These are phyloP conservation scores for Ivindomyrus marchei DNA, from an alignment of 2,113 vertebrate genomes.

Conservation along the genomic window DNA sequence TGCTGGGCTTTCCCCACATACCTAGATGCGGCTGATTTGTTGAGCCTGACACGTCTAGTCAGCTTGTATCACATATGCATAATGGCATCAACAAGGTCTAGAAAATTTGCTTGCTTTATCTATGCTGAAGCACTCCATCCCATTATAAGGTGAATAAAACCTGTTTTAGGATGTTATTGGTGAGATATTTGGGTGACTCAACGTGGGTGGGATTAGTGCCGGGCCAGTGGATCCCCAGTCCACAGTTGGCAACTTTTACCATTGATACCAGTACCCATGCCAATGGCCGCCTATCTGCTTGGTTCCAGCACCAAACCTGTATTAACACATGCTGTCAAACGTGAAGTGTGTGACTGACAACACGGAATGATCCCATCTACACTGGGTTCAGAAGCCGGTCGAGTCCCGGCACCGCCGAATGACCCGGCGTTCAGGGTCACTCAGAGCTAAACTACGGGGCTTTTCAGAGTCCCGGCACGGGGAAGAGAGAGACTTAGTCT, in stretches of 20 bases:
- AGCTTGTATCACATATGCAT: background rate
- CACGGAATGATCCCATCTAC: background rate
- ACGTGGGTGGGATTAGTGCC: background rate
- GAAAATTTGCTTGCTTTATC: background rate
- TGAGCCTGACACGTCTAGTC: background rate
- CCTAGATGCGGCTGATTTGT: background rate
- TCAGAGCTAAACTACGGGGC: background rate
- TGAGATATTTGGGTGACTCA: background rate
- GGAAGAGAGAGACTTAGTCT: background rate
- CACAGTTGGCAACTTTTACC: background rate
- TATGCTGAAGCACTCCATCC: background rate
- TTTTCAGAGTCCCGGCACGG: background rate
- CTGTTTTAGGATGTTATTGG: background rate
- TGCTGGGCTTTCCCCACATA: background rate
- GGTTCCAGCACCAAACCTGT: background rate
- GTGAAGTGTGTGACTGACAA: background rate
- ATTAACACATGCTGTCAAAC: background rate
- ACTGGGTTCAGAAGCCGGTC: background rate
- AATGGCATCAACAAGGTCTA: background rate
- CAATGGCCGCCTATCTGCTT: background rate
- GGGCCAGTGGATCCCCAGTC: background rate
- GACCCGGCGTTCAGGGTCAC: background rate
- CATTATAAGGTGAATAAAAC: background rate
- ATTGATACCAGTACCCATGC: background rate
- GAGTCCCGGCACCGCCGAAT: background rate